Evolutionary conservation across 2,888 invertebrate species (phyloP).

Genomic region (Lucinisca nassula): DNA sequence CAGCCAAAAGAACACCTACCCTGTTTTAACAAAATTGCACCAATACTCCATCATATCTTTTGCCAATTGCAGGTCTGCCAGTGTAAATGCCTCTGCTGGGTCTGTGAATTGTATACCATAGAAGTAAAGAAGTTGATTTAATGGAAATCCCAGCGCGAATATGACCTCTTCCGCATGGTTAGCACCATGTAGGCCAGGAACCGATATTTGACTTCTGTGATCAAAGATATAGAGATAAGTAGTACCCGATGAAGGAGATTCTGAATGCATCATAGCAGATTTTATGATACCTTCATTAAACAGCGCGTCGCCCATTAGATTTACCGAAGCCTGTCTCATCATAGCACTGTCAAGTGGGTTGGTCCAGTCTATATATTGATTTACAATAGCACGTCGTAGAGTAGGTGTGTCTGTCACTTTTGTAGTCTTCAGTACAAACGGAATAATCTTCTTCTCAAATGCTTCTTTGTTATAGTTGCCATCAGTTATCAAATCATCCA

Average conservation of each 20-base stretch:
- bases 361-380: neutral
- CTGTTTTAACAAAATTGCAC: neutral
- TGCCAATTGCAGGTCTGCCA: neutral
- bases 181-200: neutral
- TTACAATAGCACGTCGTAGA: neutral
- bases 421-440: neutral
- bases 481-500: neutral
- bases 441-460: neutral
- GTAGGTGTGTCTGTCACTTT: neutral
- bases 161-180: neutral
- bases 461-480: neutral
- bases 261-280: neutral
- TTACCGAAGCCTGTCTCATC: neutral
- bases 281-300: neutral
- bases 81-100: neutral
- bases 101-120: neutral
- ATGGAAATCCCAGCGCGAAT: neutral
- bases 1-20: neutral
- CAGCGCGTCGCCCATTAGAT: neutral
- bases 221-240: neutral
- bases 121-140: neutral
- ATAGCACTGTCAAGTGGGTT: neutral
- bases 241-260: neutral
- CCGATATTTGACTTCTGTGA: neutral
- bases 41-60: neutral